Evolutionary conservation across 1,140 invertebrate genomes (phyloP).

Genomic region (Reticulitermes speratus): DNA sequence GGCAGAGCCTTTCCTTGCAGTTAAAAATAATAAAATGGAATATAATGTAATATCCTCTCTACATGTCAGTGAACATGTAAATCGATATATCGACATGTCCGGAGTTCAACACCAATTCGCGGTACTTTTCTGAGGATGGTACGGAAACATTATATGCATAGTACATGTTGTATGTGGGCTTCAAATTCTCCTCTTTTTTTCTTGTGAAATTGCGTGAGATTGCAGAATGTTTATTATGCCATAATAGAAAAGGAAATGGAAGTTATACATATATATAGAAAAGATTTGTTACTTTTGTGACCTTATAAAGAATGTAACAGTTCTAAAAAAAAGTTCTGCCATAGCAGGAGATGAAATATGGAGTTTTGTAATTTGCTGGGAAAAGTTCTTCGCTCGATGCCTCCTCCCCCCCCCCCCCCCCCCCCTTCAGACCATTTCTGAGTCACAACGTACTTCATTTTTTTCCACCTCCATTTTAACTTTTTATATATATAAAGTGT

Average conservation of each 20-base stretch:
- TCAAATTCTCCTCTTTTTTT: background rate
- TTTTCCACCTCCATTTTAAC: constrained; percentile 1
- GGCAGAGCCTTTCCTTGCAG: background rate
- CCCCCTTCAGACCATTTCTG: background rate
- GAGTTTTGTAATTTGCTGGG: constrained; percentile 8
- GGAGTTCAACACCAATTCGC: background rate
- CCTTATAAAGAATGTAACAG: constrained; percentile 16
- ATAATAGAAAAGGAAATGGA: constrained; percentile 3
- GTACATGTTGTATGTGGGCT: background rate
- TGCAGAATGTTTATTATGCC: background rate
- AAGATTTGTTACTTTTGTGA: constrained; percentile 17
- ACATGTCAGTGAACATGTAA: background rate
- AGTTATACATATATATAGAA: background rate
- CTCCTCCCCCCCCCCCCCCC: no score
- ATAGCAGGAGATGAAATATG: constrained; percentile 11
- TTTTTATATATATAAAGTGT: background rate
- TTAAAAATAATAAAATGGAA: background rate
- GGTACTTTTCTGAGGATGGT: background rate
- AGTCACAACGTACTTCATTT: background rate
- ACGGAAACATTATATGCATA: background rate
- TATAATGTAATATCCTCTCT: background rate
- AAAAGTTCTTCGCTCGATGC: background rate
- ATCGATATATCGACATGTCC: background rate
- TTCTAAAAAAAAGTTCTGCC: background rate
- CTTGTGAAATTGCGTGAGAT: background rate